Percentiles rank a stretch among this genome's conserved stretches.
Evolutionary conservation across 2,888 invertebrate genomes (phyloP).

Genomic region (Crossocerus cetratus): DNA sequence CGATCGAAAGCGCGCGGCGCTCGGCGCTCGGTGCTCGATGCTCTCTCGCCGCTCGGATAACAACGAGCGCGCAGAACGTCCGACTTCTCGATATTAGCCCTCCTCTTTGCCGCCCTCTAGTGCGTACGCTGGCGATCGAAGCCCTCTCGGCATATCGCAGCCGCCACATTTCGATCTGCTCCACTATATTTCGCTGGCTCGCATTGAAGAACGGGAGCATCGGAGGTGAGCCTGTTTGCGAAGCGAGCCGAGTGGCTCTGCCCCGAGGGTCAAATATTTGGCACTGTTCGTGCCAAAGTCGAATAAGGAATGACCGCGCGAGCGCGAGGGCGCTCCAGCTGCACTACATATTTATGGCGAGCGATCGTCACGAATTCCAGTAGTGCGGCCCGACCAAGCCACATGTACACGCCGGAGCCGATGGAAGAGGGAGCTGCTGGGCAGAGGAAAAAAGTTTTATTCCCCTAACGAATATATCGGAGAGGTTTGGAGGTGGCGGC

Average conservation of each 20-base stretch:
- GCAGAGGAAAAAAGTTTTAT: too few relatives aligned
- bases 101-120: conserved; percentile 26
- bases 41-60: conserved; percentile 30
- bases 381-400: not conserved
- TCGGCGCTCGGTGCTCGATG: too few relatives aligned
- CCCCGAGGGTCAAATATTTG: conserved; percentile 2
- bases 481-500: too few relatives aligned
- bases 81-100: conserved; percentile 29
- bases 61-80: conserved; percentile 29
- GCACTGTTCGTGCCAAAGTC: conserved; percentile 2
- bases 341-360: conserved; percentile 2
- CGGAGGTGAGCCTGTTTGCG: not conserved
- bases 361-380: not conserved
- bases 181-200: conserved; percentile 20
- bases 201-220: not conserved
- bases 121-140: conserved; percentile 2
- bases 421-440: not conserved
- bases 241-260: not conserved
- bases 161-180: conserved; percentile 5
- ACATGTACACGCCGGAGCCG: not conserved
- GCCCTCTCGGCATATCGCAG: not conserved
- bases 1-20: not conserved
- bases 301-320: not conserved
- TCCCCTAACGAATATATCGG: too few relatives aligned
- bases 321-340: not conserved